Base-by-base conservation (phyloP, 2,113 vertebrate species). In the Daphoenositta chrysoptera region DNA sequence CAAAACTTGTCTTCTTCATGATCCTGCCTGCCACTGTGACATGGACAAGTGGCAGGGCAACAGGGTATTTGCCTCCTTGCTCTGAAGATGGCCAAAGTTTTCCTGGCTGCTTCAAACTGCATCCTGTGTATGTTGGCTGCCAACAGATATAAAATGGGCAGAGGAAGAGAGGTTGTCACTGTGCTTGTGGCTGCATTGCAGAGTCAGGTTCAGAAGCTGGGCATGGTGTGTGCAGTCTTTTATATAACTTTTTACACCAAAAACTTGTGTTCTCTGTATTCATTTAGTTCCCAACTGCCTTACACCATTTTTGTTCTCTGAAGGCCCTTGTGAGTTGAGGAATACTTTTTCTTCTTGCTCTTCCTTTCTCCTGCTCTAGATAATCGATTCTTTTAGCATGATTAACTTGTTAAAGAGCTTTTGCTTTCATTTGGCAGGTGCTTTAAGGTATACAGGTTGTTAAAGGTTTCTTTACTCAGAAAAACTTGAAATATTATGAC, bases 31-130 rank as follows among this genome's bases (percentile, higher is more conserved):
- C 51, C 23, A 50, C 84, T 61, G 4, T 44, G 71, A 70, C 19
- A 37, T 1, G 4, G 54, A 39, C 64, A 77, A 56, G 65, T 45
- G 66, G 64, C 50, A 58, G 83, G 83, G 51, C 39, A 87, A 51
- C 23, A 64, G 73, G 19, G 10, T 91, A 27, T 94, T 93, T 94
- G 28, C n/a, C 53, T 93, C 61, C 61, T 94, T 79, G 88, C 69
- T 85, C 79, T 68, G 84, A 76, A 97, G 75, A 87, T 94, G 95
- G 89, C 89, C 96, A 94, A 78, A 95, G 57, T 47, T 53, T 87
- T 96, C 83, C 73, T 87, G 66, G 82, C 24, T 87, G 75, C 65
- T 93, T 70, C 75, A 76, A 71, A 58, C 42, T 64, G n/a, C 18
- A 7, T 95, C 83, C 70, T 33, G 22, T 54, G 28, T 31, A 11